Evolutionary conservation across 2,888 invertebrate genomes (phyloP), one percentile per base, ranked within the genome.

Genomic region (Unio delphinus): DNA sequence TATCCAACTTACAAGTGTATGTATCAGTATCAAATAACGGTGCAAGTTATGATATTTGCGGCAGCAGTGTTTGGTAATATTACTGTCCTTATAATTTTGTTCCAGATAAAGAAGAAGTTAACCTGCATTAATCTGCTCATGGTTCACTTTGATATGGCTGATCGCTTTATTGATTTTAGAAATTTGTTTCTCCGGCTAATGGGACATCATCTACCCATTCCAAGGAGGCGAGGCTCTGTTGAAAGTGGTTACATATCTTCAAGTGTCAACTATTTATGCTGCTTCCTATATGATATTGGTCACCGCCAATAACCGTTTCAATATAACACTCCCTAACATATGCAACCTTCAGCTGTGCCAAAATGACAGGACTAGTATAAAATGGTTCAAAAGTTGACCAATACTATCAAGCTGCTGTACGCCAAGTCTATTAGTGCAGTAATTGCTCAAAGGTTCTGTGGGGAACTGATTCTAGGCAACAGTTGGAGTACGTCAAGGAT

Each of bases 111-210:
- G 34, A 91, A 92, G 79, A 93, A 93, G 80, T 89, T 93, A 34
- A 92, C 93, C 17, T 90, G 94, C 55, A 94, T 94, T 93, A 93
- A 93, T 85, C 92, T 93, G 85, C 93, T 94, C 85, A 94, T 94
- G 80, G 89, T 94, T 62, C 94, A 94, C 83, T 90, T 94, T 67
- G 93, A 93, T 82, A 90, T 94, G 28, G 94, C 94, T 3, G 94
- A 94, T 86, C 90, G 94, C 63, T 91, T 93, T 70, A 94, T 94
- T 3, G 94, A 93, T 1, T 91, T 94, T 80, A 91, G 94, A 72
- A 93, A 94, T 85, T 92, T 94, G n/a, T 89, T 94, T 18, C 93
- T 94, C 0, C 87, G 88, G 70, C 78, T 88, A 6, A 76, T 82
- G 85, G 86, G 87, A 87, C 71, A 68, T 87, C 30, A 85, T 85